phyloP scores from a whole-genome alignment of 1,140 invertebrate genomes.

The Archegozetes longisetosus region DNA sequence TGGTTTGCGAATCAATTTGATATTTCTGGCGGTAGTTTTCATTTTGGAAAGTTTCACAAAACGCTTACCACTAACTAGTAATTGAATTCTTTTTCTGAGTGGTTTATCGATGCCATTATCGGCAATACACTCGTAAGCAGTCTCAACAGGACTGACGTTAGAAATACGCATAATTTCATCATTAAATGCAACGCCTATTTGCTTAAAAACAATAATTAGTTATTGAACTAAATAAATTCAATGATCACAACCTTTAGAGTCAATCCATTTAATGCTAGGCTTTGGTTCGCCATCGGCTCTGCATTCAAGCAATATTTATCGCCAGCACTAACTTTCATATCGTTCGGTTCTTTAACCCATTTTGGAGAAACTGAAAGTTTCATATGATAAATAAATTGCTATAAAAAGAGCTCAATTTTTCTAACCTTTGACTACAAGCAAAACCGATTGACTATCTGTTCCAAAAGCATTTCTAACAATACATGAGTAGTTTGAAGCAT shows the following conservation, averaged over 20 bases:
- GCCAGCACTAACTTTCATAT: slow-evolving; percentile 10
- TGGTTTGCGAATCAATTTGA: too few relatives aligned
- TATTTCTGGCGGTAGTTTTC: too few relatives aligned
- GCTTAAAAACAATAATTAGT: too few relatives aligned
- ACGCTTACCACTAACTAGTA: slow-evolving; percentile 17
- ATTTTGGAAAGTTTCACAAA: too few relatives aligned
- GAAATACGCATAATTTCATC: too few relatives aligned
- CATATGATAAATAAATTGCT: too few relatives aligned
- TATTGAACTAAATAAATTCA: too few relatives aligned
- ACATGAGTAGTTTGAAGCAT: slow-evolving; percentile 58
- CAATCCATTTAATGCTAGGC: slow-evolving; percentile 15
- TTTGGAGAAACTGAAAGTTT: slow-evolving; percentile 14
- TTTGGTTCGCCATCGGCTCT: slow-evolving; percentile 16
- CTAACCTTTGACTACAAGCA: slow-evolving; percentile 16
- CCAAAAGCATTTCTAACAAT: slow-evolving; percentile 48
- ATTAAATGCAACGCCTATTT: too few relatives aligned
- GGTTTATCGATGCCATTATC: slow-evolving; percentile 14
- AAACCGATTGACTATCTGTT: slow-evolving; percentile 40
- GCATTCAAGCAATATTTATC: slow-evolving; percentile 10
- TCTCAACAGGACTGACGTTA: too few relatives aligned
- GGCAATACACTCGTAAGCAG: slow-evolving; percentile 12
- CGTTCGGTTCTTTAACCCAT: slow-evolving; percentile 18
- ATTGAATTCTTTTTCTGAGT: slow-evolving; percentile 8
- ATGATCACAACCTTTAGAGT: slow-evolving; percentile 16
- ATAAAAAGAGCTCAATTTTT: neutral